These are phyloP conservation scores for Drosophila mayaguana DNA, from an alignment of 2,888 invertebrate genomes.

Conservation along the genomic window DNA sequence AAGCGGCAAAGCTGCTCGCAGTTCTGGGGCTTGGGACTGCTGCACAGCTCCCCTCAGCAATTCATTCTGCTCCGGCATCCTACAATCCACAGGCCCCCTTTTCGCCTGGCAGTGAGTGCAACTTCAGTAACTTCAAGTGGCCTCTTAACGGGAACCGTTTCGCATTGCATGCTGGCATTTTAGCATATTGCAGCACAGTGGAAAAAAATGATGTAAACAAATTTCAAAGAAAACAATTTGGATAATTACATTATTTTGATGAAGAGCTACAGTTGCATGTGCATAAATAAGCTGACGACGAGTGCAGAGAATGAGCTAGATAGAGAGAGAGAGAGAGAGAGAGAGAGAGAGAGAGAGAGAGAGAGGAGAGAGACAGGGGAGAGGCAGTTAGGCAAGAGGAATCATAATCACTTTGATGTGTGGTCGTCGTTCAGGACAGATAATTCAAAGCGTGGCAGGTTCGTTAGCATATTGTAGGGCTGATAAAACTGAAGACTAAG, in stretches of 20 bases:
- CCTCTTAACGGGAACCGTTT: slow-evolving; percentile 77
- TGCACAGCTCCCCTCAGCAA: slow-evolving; percentile 9
- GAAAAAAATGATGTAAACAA: slow-evolving; percentile 73
- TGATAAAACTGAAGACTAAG: slow-evolving; percentile 19
- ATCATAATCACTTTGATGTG: slow-evolving; percentile 48
- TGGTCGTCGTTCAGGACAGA: slow-evolving; percentile 62
- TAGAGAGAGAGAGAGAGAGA: background rate
- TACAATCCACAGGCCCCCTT: slow-evolving; percentile 7
- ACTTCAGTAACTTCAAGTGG: slow-evolving; percentile 60
- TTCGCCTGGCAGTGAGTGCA: slow-evolving; percentile 39
- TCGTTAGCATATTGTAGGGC: slow-evolving; percentile 21
- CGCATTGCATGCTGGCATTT: slow-evolving; percentile 59
- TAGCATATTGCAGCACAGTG: slow-evolving; percentile 46
- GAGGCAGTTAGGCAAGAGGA: background rate
- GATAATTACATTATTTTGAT: slow-evolving; percentile 81
- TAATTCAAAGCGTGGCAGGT: slow-evolving; percentile 23
- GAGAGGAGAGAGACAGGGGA: no score
- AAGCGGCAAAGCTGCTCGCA: slow-evolving; percentile 50
- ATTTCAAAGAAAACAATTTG: slow-evolving; percentile 81
- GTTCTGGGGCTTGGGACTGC: slow-evolving; percentile 29
- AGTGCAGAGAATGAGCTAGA: background rate
- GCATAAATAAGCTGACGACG: slow-evolving; percentile 56
- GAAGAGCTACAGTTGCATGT: slow-evolving; percentile 75
- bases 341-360: background rate
- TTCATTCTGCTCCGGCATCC: background rate